phyloP scores from a whole-genome alignment of 2,888 invertebrate genomes.

The Himalopsyche kuldschensis region DNA sequence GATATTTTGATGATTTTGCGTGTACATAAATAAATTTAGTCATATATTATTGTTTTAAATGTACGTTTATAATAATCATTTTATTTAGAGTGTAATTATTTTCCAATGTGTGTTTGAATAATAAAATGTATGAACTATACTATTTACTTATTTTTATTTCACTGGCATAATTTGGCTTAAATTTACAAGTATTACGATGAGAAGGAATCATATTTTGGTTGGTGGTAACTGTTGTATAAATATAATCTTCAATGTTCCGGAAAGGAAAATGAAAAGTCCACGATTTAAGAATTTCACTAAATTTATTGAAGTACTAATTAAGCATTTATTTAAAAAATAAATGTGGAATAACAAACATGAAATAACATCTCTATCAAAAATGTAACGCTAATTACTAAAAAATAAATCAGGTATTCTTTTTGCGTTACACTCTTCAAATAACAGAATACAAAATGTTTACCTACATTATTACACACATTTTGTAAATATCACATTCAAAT shows the following conservation, averaged over 20 bases:
- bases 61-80: neutral
- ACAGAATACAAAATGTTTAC: neutral
- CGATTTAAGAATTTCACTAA: neutral
- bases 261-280: too few relatives aligned
- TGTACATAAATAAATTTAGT: neutral
- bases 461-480: neutral
- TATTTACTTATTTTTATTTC: neutral
- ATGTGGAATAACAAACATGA: neutral
- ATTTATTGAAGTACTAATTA: neutral
- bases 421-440: neutral
- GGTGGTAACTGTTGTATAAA: too few relatives aligned
- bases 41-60: neutral
- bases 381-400: neutral
- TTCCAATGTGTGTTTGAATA: neutral
- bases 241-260: too few relatives aligned
- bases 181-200: too few relatives aligned
- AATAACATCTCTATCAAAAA: neutral
- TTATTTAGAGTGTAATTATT: neutral
- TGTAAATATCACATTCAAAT: neutral
- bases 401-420: neutral
- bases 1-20: neutral
- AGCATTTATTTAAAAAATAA: neutral
- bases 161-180: too few relatives aligned
- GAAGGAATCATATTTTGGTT: too few relatives aligned
- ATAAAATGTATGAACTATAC: neutral